A percentile compares a stretch with the other conserved stretches of the same genome.
Evolutionary conservation across 2,888 invertebrate genomes (phyloP).

Genomic region (Rhodophaea formosa): DNA sequence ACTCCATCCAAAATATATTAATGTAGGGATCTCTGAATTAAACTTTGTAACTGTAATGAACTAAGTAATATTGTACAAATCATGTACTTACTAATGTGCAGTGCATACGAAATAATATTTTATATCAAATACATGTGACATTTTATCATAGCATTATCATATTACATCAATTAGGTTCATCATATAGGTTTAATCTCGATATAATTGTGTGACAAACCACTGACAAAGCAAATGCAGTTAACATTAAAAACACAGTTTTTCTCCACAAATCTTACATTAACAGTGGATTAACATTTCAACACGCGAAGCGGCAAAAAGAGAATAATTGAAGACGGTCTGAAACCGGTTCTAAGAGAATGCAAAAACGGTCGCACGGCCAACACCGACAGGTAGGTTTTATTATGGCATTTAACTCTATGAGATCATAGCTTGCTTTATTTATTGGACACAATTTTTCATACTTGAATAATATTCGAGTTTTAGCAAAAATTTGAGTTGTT

Average conservation of each 20-base stretch:
- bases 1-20: too few species aligned
- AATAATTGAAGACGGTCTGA: neutral
- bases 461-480: neutral
- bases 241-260: neutral
- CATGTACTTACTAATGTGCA: too few species aligned
- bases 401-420: conserved; percentile 4
- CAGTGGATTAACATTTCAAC: conserved; percentile 1
- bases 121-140: too few species aligned
- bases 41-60: too few species aligned
- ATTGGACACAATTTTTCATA: neutral
- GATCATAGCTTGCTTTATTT: neutral
- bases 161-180: too few species aligned
- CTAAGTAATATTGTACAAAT: too few species aligned
- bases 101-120: too few species aligned
- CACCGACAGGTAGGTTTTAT: conserved; percentile 3
- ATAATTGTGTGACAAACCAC: neutral
- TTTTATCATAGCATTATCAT: too few species aligned
- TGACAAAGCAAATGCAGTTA: neutral
- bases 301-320: conserved; percentile 3
- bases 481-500: neutral
- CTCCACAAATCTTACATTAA: neutral
- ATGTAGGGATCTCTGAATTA: too few species aligned
- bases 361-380: conserved; percentile 7
- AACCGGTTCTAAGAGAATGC: conserved; percentile 10
- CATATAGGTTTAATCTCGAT: too few species aligned